Conservation (phyloP, 2,797 vertebrate genomes). For the Danio aesculapii region DNA sequence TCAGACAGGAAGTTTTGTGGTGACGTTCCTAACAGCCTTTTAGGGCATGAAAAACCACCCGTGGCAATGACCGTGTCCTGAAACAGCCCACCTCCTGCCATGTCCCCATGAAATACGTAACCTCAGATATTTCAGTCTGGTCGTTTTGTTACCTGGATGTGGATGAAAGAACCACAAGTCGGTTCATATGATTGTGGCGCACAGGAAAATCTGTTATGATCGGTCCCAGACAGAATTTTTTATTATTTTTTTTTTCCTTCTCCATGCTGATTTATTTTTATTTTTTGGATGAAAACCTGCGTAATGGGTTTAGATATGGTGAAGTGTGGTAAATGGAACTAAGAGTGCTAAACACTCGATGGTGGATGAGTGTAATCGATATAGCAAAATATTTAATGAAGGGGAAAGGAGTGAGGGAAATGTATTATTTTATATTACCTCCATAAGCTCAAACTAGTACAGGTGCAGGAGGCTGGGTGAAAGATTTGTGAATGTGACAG, state of each 20-base stretch:
- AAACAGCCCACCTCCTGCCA: conserved; percentile 37
- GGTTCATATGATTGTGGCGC: conserved; percentile 51
- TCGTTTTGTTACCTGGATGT: conserved; percentile 44
- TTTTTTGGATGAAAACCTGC: background rate
- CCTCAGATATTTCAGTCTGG: conserved; percentile 49
- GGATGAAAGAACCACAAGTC: conserved; percentile 38
- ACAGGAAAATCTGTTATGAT: conserved; percentile 36
- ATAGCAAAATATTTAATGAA: background rate
- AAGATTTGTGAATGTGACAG: background rate
- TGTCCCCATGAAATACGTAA: conserved; percentile 24
- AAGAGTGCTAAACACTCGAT: background rate
- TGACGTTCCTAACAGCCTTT: conserved; percentile 48
- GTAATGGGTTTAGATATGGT: conserved; percentile 19
- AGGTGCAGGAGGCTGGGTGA: background rate
- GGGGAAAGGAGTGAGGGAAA: background rate
- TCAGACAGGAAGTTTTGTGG: conserved; percentile 59
- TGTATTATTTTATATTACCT: background rate
- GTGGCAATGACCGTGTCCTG: conserved; percentile 26
- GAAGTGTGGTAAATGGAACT: conserved; percentile 12
- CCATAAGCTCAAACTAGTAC: background rate
- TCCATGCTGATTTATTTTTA: background rate
- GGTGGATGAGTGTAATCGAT: background rate
- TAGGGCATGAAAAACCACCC: conserved; percentile 44
- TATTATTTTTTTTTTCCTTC: background rate
- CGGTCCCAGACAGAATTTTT: conserved; percentile 15